These are phyloP conservation scores for Albula glossodonta DNA, from an alignment of 2,113 vertebrate genomes.

Conservation along the genomic window DNA sequence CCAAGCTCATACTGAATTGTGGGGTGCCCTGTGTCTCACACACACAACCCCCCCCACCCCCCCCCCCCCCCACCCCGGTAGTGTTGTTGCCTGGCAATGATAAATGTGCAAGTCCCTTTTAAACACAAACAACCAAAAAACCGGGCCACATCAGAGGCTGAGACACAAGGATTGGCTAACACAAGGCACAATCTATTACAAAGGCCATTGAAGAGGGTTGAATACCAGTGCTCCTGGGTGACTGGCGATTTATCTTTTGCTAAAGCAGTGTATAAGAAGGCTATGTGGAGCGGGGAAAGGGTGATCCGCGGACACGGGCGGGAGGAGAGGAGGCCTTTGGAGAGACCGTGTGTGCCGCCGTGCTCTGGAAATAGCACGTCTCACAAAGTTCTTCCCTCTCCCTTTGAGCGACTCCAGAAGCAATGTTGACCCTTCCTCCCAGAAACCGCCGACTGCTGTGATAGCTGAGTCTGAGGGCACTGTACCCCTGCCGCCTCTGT, in stretches of 20 bases:
- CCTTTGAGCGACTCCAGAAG: constrained; percentile 27
- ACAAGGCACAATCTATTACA: constrained; percentile 4
- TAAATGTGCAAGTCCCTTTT: constrained; percentile 49
- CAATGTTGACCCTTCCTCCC: constrained; percentile 30
- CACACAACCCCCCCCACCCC: neutral
- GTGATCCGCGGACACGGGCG: constrained; percentile 21
- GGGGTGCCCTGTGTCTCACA: neutral
- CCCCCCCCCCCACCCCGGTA: constrained; percentile 34
- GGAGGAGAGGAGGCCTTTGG: neutral
- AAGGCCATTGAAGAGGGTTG: constrained; percentile 9
- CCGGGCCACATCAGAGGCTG: constrained; percentile 23
- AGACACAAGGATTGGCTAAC: constrained; percentile 16
- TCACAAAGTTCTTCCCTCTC: constrained; percentile 19
- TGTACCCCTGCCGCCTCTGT: constrained; percentile 32
- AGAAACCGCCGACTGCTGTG: constrained; percentile 30
- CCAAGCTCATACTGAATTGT: neutral
- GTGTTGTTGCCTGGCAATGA: constrained; percentile 46
- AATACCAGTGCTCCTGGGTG: constrained; percentile 1
- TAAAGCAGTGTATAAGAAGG: neutral
- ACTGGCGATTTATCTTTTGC: constrained; percentile 20
- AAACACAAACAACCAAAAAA: constrained; percentile 39
- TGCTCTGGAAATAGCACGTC: constrained; percentile 25
- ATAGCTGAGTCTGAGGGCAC: constrained; percentile 37
- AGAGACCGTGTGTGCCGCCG: constrained; percentile 8
- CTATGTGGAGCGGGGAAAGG: neutral